These are phyloP conservation scores for Acanthaster planci DNA, from an alignment of 35 echinoderm and acorn worm genomes.

Conservation along the genomic window DNA sequence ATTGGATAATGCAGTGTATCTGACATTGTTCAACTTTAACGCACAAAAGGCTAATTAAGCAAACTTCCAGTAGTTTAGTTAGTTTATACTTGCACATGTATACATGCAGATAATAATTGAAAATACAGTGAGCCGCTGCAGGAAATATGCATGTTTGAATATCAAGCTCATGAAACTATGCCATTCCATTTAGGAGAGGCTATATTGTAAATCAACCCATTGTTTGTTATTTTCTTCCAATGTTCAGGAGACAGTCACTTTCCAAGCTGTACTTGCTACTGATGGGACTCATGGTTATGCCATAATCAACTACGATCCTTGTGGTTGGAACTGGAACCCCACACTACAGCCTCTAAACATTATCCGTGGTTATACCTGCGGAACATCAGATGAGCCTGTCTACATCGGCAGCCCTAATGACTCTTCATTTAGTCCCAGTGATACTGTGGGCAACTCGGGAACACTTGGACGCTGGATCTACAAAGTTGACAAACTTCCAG, in stretches of 20 bases:
- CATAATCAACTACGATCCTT: conserved; percentile 61
- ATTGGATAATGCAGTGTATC: too few relatives aligned
- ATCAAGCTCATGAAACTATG: too few relatives aligned
- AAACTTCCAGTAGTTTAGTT: too few relatives aligned
- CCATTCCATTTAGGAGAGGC: too few relatives aligned
- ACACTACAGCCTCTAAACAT: background rate
- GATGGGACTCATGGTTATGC: conserved; percentile 51
- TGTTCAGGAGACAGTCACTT: conserved; percentile 42
- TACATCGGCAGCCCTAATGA: too few relatives aligned
- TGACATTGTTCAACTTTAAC: too few relatives aligned
- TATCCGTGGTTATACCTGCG: background rate
- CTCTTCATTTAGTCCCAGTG: background rate
- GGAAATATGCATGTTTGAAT: too few relatives aligned
- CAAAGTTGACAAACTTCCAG: background rate
- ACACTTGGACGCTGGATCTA: background rate
- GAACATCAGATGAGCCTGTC: background rate
- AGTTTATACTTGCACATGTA: too few relatives aligned
- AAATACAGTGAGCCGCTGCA: too few relatives aligned
- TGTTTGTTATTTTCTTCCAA: background rate
- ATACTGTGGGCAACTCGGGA: background rate
- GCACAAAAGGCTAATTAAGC: too few relatives aligned
- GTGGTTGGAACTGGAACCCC: conserved; percentile 58
- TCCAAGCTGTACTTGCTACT: conserved; percentile 61
- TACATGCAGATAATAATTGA: too few relatives aligned
- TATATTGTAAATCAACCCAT: too few relatives aligned